Evolutionary conservation across 2,888 invertebrate genomes (phyloP), one percentile per base, ranked within the genome.

Genomic region (Amaurobius ferox): DNA sequence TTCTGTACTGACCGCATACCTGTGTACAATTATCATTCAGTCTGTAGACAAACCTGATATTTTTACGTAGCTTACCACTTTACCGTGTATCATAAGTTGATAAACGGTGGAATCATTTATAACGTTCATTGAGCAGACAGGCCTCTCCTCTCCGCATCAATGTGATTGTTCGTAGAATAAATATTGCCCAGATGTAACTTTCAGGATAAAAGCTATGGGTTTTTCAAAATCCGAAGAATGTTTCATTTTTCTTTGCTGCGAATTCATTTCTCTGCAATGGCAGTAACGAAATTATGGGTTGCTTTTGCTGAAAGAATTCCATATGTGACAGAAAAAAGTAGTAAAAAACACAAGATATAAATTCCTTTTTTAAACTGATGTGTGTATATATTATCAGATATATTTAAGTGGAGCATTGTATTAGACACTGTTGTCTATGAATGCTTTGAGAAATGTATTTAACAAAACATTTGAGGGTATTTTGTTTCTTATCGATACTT

Each of bases 231-330:
- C 35, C 29, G 40, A 39, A 64, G 79, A 30, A 32, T 44, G 35
- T 40, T 71, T 62, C 71, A 79, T 71, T 79, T 79, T 79, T 71
- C 71, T 64, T 64, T 39, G 70, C 68, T 68, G 64, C 71, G 71
- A 48, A 79, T 62, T 64, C 71, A 79, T 79, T 79, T 71, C 71
- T 79, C 79, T 71, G 32, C 48, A 16, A 44, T 29, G 26, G 16
- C 44, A 13, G 71, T 30, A 64, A 44, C 29, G 62, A 70, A 70
- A 77, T 77, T 77, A 77, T 68, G 39, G 32, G 26, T 79, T 71
- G 32, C 62, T 30, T 29, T 35, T 7, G n/a, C n/a, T n/a, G n/a
- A n/a, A n/a, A n/a, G n/a, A n/a, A n/a, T n/a, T n/a, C n/a, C n/a
- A n/a, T n/a, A n/a, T n/a, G n/a, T n/a, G n/a, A n/a, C n/a, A n/a